These are phyloP conservation scores for Oreonectes daqikongensis DNA, from an alignment of 2,797 vertebrate genomes.

Conservation along the genomic window DNA sequence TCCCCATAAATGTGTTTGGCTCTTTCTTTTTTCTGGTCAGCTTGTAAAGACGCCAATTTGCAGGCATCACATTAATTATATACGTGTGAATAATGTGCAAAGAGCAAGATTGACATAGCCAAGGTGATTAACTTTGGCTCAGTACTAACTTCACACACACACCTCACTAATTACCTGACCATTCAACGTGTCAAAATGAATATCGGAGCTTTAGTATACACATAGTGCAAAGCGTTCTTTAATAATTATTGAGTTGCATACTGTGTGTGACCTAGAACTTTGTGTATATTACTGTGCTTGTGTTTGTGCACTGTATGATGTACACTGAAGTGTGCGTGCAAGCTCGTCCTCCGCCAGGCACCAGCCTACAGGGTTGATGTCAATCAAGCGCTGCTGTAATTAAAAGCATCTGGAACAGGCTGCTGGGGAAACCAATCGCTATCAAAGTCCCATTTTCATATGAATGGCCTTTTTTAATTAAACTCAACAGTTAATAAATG, in stretches of 20 bases:
- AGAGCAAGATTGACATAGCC: slow-evolving; percentile 73
- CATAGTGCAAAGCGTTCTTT: slow-evolving; percentile 58
- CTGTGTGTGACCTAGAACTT: slow-evolving; percentile 45
- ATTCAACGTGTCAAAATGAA: slow-evolving; percentile 72
- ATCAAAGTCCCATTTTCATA: slow-evolving; percentile 86
- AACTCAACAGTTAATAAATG: slow-evolving; percentile 86
- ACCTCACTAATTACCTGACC: slow-evolving; percentile 70
- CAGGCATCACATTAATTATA: slow-evolving; percentile 50
- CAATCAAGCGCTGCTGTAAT: slow-evolving; percentile 85
- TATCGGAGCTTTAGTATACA: slow-evolving; percentile 70
- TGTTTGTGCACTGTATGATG: slow-evolving; percentile 33
- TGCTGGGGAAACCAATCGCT: slow-evolving; percentile 83
- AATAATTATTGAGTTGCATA: slow-evolving; percentile 69
- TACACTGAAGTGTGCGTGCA: not conserved
- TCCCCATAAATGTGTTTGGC: not conserved
- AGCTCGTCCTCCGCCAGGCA: slow-evolving; percentile 57
- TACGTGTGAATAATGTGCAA: slow-evolving; percentile 64
- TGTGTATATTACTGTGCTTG: slow-evolving; percentile 58
- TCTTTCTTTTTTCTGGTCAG: slow-evolving; percentile 66
- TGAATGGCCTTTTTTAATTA: slow-evolving; percentile 89
- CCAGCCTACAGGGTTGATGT: slow-evolving; percentile 74
- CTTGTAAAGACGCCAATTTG: slow-evolving; percentile 54
- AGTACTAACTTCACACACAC: slow-evolving; percentile 19
- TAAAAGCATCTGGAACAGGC: slow-evolving; percentile 85
- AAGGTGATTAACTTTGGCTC: slow-evolving; percentile 57